These are phyloP conservation scores for Dendrocopos noguchii DNA, from an alignment of 2,113 vertebrate genomes.

Conservation along the genomic window DNA sequence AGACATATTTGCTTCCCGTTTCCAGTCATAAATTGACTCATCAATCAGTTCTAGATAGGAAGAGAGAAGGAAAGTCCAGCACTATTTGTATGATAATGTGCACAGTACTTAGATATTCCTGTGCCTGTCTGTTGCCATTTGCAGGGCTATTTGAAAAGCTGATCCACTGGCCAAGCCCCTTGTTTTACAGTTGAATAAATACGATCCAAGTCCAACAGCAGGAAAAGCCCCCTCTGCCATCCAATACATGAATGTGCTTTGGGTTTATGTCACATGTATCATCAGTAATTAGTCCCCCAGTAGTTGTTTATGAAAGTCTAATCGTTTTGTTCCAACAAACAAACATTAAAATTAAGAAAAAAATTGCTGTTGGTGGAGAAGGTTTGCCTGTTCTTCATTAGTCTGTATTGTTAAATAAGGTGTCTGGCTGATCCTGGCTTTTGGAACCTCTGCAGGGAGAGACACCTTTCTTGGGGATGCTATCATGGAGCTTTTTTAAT, in stretches of 20 bases:
- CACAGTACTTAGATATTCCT: background rate
- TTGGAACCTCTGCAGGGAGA: background rate
- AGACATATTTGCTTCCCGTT: constrained; percentile 8
- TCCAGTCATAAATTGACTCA: background rate
- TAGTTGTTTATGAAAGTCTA: background rate
- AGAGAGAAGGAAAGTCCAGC: background rate
- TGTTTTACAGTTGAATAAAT: background rate
- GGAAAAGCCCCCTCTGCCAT: background rate
- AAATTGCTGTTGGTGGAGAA: background rate
- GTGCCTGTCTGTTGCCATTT: background rate
- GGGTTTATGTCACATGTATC: background rate
- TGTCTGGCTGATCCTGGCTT: background rate
- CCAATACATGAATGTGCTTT: background rate
- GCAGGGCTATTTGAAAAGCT: background rate
- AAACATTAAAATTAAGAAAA: background rate
- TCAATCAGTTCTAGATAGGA: background rate
- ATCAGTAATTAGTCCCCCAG: background rate
- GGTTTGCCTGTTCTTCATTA: background rate
- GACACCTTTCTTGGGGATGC: background rate
- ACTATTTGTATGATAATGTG: background rate
- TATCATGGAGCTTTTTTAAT: background rate
- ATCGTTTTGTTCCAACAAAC: background rate
- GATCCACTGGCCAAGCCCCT: background rate
- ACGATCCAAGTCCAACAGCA: background rate
- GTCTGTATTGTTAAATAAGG: background rate